Base-by-base conservation (phyloP, 2,113 vertebrate species). In the Planiliza haematocheilus region DNA sequence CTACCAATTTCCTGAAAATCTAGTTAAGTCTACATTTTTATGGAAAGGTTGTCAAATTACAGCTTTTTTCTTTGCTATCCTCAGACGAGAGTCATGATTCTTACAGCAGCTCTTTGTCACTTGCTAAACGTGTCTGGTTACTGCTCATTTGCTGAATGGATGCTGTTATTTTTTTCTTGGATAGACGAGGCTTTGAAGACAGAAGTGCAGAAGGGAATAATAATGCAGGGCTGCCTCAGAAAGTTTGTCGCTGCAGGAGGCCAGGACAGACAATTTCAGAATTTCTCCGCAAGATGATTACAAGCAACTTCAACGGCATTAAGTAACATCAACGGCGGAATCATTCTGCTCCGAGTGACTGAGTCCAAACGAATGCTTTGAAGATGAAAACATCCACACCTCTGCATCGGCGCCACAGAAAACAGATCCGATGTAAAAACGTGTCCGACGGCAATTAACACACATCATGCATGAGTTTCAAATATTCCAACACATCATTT, bases 91-190 rank as follows among this genome's bases (percentile, higher is more conserved):
- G 10, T 8, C 36, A 16, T 4, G 34, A 20, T 14, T 1, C 67
- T 24, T 30, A 43, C 21, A 24, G 41, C 18, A n/a, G 13, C 7
- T 60, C 21, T 49, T 39, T 46, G n/a, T 17, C 39, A n/a, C n/a
- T 38, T 39, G 53, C 12, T 21, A 21, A 42, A 5, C 57, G 21
- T 24, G 21, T 7, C 1, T 13, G 21, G 39, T 46, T 68, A 45
- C 16, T 13, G 1, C 0, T 41, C 12, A 16, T 39, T 58, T 60
- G 57, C 18, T 7, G 11, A 43, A 60, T 24, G 2, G 36, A 20
- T 17, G 16, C 10, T 34, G 41, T 62, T 17, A 34, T 62, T 62
- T 59, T 62, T 59, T 59, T 24, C 18, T 10, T 18, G 17, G n/a
- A 17, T 38, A 39, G 8, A 43, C 11, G 38, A 39, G 8, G 24